phyloP scores from a whole-genome alignment of 1,140 invertebrate genomes.

The Zaprionus inermis region DNA sequence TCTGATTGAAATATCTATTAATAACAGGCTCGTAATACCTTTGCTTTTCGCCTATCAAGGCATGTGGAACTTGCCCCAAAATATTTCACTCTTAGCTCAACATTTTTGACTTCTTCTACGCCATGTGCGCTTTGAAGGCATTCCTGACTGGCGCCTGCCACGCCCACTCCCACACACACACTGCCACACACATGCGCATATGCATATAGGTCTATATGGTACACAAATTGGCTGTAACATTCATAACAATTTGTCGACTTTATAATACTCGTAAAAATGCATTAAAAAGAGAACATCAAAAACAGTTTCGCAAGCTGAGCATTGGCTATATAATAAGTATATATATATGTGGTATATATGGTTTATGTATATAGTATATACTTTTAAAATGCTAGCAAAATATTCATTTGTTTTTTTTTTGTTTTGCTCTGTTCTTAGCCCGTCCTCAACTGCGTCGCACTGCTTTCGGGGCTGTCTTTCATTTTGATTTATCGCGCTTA shows the following conservation, averaged over 20 bases:
- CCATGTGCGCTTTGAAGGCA: conserved; percentile 2
- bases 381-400: conserved; percentile 54
- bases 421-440: conserved; percentile 1
- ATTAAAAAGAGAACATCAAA: conserved; percentile 57
- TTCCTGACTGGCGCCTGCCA: too few species aligned
- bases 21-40: not conserved
- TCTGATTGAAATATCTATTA: conserved; percentile 1
- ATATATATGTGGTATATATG: conserved; percentile 25
- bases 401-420: conserved; percentile 32
- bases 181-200: conserved; percentile 2
- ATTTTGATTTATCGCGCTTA: conserved; percentile 84
- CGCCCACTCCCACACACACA: conserved; percentile 4
- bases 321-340: conserved; percentile 38
- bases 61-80: not conserved
- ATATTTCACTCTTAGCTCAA: not conserved
- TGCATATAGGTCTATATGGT: conserved; percentile 5
- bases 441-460: too few species aligned
- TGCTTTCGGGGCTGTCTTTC: not conserved
- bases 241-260: conserved; percentile 50
- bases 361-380: conserved; percentile 16
- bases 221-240: conserved; percentile 57
- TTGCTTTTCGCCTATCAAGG: not conserved
- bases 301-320: conserved; percentile 53
- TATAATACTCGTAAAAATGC: conserved; percentile 58
- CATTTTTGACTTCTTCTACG: not conserved